Conservation (phyloP, 2,797 vertebrate genomes). For the Girardinus metallicus region DNA sequence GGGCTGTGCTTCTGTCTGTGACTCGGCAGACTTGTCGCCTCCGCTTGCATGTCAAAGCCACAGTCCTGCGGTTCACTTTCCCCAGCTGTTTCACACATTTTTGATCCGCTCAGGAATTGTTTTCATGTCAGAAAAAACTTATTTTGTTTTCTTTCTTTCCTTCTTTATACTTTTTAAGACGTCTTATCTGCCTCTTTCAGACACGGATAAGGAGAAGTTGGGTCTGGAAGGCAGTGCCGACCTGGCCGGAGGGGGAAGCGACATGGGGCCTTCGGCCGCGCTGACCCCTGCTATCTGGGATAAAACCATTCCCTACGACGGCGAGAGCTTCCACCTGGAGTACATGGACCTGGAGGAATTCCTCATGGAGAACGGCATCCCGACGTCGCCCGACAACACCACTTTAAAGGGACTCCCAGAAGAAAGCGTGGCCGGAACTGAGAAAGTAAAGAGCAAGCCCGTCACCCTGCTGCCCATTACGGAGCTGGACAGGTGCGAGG, state of each 20-base stretch:
- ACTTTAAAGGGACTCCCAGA: constrained; percentile 26
- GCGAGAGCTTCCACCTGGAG: constrained; percentile 94
- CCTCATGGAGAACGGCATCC: constrained; percentile 93
- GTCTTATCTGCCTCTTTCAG: constrained; percentile 51
- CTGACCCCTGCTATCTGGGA: constrained; percentile 98
- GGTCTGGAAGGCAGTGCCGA: constrained; percentile 60
- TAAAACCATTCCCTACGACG: constrained; percentile 96
- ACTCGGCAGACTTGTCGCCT: background rate
- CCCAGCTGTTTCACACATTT: background rate
- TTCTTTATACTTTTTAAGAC: background rate
- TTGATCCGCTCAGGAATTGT: background rate
- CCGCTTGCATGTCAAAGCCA: background rate
- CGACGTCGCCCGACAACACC: constrained; percentile 66
- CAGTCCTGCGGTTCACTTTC: background rate
- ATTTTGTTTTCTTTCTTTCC: background rate
- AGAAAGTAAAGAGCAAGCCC: constrained; percentile 24
- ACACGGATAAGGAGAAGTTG: constrained; percentile 81
- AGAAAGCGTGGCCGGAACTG: constrained; percentile 58
- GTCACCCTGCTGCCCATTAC: constrained; percentile 85
- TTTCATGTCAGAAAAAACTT: background rate
- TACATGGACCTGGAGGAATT: constrained; percentile 99
- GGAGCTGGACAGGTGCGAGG: constrained; percentile 79
- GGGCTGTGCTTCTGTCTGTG: background rate
- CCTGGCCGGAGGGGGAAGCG: constrained; percentile 54
- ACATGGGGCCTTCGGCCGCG: constrained; percentile 88